phyloP scores from a whole-genome alignment of 2,888 invertebrate species.

The Drosophila colorata region DNA sequence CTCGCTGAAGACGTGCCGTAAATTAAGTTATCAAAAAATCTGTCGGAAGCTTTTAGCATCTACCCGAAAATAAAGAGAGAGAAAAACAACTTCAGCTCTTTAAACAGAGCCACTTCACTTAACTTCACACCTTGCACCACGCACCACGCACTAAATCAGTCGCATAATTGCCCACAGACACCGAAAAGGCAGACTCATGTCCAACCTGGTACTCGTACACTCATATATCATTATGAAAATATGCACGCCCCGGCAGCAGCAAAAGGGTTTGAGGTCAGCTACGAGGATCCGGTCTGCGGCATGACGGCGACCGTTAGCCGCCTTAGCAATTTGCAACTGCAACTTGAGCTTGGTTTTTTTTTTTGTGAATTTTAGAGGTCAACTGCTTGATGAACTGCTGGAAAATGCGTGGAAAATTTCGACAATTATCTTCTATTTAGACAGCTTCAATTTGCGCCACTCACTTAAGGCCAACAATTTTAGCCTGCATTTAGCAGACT shows the following conservation, averaged over 20 bases:
- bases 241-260: conserved; percentile 66
- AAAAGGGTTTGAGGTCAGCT: conserved; percentile 36
- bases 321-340: conserved; percentile 42
- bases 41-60: conserved; percentile 80
- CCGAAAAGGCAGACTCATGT: conserved; percentile 4
- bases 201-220: conserved; percentile 37
- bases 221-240: conserved; percentile 73
- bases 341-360: conserved; percentile 26
- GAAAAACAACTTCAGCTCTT: conserved; percentile 16
- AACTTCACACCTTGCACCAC: conserved; percentile 72
- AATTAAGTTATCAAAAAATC: conserved; percentile 78
- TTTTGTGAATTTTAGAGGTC: conserved; percentile 63
- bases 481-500: conserved; percentile 9
- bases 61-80: conserved; percentile 39
- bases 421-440: conserved; percentile 42
- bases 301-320: conserved; percentile 44
- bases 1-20: conserved; percentile 62
- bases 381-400: conserved; percentile 65
- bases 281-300: conserved; percentile 37
- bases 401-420: conserved; percentile 45
- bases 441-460: conserved; percentile 28
- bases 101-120: conserved; percentile 48
- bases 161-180: conserved; percentile 66
- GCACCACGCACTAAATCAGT: conserved; percentile 77
- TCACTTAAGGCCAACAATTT: background rate